Base-by-base conservation (phyloP, 2,797 vertebrate genomes). In the Emys orbicularis region DNA sequence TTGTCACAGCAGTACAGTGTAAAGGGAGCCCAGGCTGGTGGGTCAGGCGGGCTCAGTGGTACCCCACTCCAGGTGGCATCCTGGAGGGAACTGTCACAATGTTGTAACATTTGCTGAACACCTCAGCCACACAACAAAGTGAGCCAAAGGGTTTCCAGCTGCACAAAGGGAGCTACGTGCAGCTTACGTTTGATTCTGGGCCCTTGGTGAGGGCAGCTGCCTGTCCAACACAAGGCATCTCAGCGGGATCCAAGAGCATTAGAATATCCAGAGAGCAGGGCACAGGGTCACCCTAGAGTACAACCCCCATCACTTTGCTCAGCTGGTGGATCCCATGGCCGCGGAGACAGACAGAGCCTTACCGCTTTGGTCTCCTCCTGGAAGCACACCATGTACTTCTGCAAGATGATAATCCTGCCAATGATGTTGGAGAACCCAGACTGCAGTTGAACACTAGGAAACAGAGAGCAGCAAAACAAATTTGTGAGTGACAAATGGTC, bases 321-420 rank as follows among this genome's bases (percentile, higher is more conserved):
- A 41, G 37, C 37, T 41, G 6, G 3, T 9, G 34, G 15, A 18
- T 21, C 4, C n/a, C 18, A n/a, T 18, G 68, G 37, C 37, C 10
- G 8, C 50, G 54, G 41, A 92, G 77, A 41, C 84, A 16, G 41
- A 44, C 5, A 23, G 41, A 4, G 81, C 41, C 96, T 93, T 47
- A 97, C 97, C 93, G 88, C 93, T 27, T 84, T 96, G 86, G 88
- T 65, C 86, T 96, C 93, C 1, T 96, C 95, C 76, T 49, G 96
- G 87, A 97, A 97, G 91, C 96, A 97, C 94, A 97, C 90, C 0
- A 83, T 94, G 91, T 97, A 97, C 87, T 95, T 96, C 90, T 97
- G 96, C 92, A 97, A n/a, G 87, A 97, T 77, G 0, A 97, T 95
- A 65, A 97, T 94, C 79, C 96, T 95, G 93, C 96, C 96, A 81